These are phyloP conservation scores for Catagonus wagneri DNA, from an alignment of 2,113 vertebrate species.

Conservation along the genomic window DNA sequence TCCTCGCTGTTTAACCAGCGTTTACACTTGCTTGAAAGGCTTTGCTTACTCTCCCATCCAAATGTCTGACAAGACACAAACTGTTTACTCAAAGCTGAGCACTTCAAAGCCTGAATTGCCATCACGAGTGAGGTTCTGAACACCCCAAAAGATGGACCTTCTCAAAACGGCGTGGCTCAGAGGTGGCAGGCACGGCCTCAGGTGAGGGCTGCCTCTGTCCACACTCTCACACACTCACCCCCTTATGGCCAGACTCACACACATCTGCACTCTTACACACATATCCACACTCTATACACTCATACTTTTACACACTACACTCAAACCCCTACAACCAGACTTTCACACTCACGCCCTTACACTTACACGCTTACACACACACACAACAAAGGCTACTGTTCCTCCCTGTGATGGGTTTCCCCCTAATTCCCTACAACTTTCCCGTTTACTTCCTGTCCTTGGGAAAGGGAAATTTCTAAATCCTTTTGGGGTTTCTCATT, in stretches of 20 bases:
- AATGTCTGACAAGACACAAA: not conserved
- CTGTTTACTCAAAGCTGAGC: not conserved
- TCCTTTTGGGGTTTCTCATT: constrained; percentile 71
- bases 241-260: too few species aligned
- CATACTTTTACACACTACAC: too few species aligned
- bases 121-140: fast-evolving
- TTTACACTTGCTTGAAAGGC: not conserved
- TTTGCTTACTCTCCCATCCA: not conserved
- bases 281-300: too few species aligned
- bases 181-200: fast-evolving
- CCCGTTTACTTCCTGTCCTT: constrained; percentile 67
- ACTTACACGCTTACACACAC: not conserved
- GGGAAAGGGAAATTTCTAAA: constrained; percentile 74
- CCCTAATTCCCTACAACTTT: constrained; percentile 43
- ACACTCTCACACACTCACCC: not conserved
- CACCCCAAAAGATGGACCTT: fast-evolving
- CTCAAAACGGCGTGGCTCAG: not conserved
- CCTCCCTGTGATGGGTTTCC: not conserved
- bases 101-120: fast-evolving
- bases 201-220: not conserved
- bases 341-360: not conserved
- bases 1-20: not conserved
- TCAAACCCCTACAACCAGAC: too few species aligned
- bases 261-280: too few species aligned
- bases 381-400: not conserved